Evolutionary conservation across 2,797 vertebrate species (phyloP), one percentile per base, ranked within the genome.

Genomic region (Esox lucius): DNA sequence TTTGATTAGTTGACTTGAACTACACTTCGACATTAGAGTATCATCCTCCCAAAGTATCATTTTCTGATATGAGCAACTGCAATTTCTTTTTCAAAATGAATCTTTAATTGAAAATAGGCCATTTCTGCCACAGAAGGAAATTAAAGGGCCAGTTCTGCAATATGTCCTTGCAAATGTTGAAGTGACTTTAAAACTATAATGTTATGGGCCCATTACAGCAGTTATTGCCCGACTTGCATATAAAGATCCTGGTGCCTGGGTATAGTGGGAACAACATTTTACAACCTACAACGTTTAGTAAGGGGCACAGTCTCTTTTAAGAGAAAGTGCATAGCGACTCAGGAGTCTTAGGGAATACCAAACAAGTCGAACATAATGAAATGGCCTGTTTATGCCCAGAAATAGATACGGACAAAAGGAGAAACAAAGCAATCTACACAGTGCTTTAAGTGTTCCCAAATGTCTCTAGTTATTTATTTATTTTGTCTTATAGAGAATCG

Each of bases 71-170:
- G 19, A 68, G 66, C 66, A 42, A 68, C 74, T 78, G 19, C 76
- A 11, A 46, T 75, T 19, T 74, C 80, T 82, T 59, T 59, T 16
- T 9, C 12, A 33, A 66, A 66, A 74, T 74, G 35, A 77, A 84
- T 82, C 75, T 71, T 82, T 77, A 53, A 65, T 26, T 83, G 82
- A 89, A 88, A 88, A 84, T 83, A 74, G 81, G 81, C 84, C 76
- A 87, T 83, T 84, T 85, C 81, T 75, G 28, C 26, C 31, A 68
- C 71, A 76, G 75, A 76, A 68, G 62, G 71, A 82, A 81, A 86
- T 83, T 85, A 88, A 89, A 88, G 81, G 83, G 77, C 77, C 80
- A 80, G 33, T 78, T 67, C 75, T 77, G 75, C 83, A 71, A 83
- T 83, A 82, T 73, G 64, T 73, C 67, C 56, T 76, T 72, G 71